These are phyloP conservation scores for Acrobasis consociella DNA, from an alignment of 2,888 invertebrate species.

Conservation along the genomic window DNA sequence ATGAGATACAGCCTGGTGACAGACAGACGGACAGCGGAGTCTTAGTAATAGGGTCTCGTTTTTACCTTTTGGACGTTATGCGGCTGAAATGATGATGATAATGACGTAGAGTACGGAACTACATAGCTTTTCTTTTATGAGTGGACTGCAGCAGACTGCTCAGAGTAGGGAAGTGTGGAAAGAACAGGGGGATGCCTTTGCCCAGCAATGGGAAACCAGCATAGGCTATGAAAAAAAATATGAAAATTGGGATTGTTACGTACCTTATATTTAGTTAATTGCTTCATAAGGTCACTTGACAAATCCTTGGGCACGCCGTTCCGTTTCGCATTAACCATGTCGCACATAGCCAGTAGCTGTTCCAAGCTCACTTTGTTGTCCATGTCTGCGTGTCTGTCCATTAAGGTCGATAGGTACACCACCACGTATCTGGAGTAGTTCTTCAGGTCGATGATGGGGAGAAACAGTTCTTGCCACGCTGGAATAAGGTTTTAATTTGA, in stretches of 20 bases:
- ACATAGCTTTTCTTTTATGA: too few relatives aligned
- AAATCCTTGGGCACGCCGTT: conserved; percentile 80
- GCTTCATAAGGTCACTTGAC: conserved; percentile 78
- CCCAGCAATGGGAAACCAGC: too few relatives aligned
- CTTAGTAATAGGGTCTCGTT: too few relatives aligned
- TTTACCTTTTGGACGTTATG: too few relatives aligned
- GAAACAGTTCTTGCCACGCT: conserved; percentile 90
- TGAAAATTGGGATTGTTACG: conserved; percentile 28
- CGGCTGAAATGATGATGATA: too few relatives aligned
- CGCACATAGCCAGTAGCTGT: conserved; percentile 83
- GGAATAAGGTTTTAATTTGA: conserved; percentile 20
- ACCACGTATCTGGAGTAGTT: conserved; percentile 86
- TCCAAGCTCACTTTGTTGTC: conserved; percentile 73
- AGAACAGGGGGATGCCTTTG: too few relatives aligned
- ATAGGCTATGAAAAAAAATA: too few relatives aligned
- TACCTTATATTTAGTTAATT: conserved; percentile 83
- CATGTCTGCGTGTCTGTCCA: conserved; percentile 67
- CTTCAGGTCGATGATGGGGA: conserved; percentile 87
- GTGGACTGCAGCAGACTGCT: too few relatives aligned
- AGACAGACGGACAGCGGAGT: too few relatives aligned
- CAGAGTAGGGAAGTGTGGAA: too few relatives aligned
- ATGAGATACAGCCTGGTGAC: too few relatives aligned
- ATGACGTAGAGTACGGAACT: too few relatives aligned
- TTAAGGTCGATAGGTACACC: conserved; percentile 82
- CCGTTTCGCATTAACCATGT: conserved; percentile 82